Evolutionary conservation across 2,797 vertebrate genomes (phyloP).

Genomic region (Tinamus major): DNA sequence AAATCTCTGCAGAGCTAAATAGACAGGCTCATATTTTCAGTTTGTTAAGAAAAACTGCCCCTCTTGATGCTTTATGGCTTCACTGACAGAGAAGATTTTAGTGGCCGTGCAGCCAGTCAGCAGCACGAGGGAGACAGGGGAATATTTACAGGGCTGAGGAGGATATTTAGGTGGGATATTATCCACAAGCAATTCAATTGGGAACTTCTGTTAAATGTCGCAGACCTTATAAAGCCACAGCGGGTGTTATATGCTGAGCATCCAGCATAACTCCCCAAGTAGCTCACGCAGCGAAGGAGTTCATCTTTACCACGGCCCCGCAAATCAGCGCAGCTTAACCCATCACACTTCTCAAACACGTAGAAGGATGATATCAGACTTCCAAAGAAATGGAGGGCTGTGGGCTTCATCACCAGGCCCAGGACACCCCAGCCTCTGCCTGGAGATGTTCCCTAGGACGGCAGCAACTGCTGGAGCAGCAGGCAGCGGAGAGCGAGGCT

Average conservation of each 20-base stretch:
- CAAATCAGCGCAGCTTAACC: background rate
- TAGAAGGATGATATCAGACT: background rate
- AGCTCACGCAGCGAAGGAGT: background rate
- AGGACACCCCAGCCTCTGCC: background rate
- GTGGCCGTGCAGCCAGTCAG: background rate
- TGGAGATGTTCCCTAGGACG: background rate
- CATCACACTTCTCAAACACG: background rate
- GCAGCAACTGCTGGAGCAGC: background rate
- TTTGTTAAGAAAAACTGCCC: slow-evolving; percentile 38
- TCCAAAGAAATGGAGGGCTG: background rate
- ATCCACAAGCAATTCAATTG: slow-evolving; percentile 8
- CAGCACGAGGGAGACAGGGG: background rate
- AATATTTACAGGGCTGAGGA: slow-evolving; percentile 40
- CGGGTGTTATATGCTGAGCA: background rate
- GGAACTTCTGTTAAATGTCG: slow-evolving; percentile 27
- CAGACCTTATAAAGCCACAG: background rate
- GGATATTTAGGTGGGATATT: slow-evolving; percentile 34
- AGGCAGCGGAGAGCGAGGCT: background rate
- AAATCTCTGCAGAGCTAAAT: slow-evolving; percentile 13
- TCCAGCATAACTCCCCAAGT: background rate
- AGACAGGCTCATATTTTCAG: slow-evolving; percentile 45
- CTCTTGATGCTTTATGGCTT: slow-evolving; percentile 29
- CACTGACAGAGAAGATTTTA: slow-evolving; percentile 39
- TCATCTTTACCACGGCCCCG: background rate
- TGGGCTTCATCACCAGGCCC: background rate